Conservation (phyloP, 2,888 invertebrate genomes). For the Pegoplata infirma region DNA sequence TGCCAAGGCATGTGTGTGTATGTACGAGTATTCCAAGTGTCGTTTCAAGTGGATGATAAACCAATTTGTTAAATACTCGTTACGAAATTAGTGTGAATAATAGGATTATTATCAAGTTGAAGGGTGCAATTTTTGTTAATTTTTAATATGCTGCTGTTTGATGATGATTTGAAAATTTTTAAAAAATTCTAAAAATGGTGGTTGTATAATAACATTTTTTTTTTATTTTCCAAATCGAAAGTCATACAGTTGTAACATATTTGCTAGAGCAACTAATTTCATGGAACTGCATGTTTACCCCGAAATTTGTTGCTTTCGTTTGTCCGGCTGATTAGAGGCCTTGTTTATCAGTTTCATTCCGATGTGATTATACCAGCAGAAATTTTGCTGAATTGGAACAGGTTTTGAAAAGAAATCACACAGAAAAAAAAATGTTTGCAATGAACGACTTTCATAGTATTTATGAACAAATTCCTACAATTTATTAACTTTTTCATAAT, state of each 20-base stretch:
- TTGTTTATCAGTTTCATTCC: no score
- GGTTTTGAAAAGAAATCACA: no score
- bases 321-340: no score
- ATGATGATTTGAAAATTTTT: conserved; percentile 39
- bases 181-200: conserved; percentile 38
- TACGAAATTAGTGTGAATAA: conserved; percentile 69
- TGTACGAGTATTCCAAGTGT: conserved; percentile 26
- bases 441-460: no score
- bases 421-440: no score
- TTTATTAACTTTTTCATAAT: no score
- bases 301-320: no score
- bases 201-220: not conserved
- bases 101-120: conserved; percentile 66
- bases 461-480: no score
- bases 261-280: no score
- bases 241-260: not conserved
- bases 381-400: no score
- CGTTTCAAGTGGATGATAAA: conserved; percentile 61
- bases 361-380: no score
- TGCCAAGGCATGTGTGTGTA: conserved; percentile 6
- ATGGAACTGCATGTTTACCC: no score
- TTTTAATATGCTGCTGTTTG: conserved; percentile 31
- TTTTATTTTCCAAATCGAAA: not conserved
- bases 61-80: conserved; percentile 60
- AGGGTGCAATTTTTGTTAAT: conserved; percentile 46